These are phyloP conservation scores for Rapana venosa DNA, from an alignment of 2,888 invertebrate species.

Conservation along the genomic window DNA sequence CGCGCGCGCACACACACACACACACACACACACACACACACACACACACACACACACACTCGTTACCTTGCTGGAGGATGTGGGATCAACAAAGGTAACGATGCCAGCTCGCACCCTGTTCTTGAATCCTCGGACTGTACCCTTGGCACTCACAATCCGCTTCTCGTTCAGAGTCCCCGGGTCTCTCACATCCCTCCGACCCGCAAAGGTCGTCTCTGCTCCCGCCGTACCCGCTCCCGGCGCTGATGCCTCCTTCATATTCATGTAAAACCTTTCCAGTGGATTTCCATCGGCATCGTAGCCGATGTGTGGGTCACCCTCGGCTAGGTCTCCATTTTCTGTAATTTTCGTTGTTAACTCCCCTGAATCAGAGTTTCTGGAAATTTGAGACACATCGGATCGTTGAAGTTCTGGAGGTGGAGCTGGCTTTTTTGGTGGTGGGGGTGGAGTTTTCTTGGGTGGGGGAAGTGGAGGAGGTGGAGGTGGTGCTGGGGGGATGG, in stretches of 20 bases:
- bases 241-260: constrained; percentile 18
- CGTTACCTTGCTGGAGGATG: constrained; percentile 46
- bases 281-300: background rate
- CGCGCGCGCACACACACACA: too few relatives aligned
- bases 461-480: background rate
- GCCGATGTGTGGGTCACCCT: background rate
- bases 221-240: background rate
- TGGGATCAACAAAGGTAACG: constrained; percentile 85
- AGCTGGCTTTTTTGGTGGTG: background rate
- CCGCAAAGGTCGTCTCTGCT: constrained; percentile 58
- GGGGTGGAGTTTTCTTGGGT: background rate
- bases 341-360: background rate
- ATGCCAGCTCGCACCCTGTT: constrained; percentile 96
- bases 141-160: constrained; percentile 90
- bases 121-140: constrained; percentile 94
- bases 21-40: too few relatives aligned
- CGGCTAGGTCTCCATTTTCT: constrained; percentile 19
- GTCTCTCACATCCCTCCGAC: constrained; percentile 64
- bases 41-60: too few relatives aligned
- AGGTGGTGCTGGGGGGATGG: background rate
- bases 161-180: constrained; percentile 63
- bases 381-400: background rate
- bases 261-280: constrained; percentile 33
- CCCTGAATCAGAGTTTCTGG: background rate
- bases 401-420: background rate